Conservation (phyloP, 2,888 invertebrate species). For the Pyralis farinalis region DNA sequence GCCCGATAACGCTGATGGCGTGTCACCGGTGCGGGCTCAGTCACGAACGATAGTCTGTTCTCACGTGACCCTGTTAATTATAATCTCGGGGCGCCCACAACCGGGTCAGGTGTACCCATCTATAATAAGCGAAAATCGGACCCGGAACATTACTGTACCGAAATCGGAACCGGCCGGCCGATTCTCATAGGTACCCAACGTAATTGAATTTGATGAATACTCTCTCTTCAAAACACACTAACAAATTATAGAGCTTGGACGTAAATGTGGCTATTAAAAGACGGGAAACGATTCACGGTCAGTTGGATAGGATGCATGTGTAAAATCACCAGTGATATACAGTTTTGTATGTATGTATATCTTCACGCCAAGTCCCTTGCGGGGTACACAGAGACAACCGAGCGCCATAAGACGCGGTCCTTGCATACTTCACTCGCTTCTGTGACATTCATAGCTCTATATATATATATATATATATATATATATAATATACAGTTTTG, state of each 20-base stretch:
- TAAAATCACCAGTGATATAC: no score
- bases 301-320: slow-evolving; percentile 1
- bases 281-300: slow-evolving; percentile 6
- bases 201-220: slow-evolving; percentile 7
- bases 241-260: slow-evolving; percentile 2
- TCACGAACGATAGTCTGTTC: slow-evolving; percentile 63
- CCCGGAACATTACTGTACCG: background rate
- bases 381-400: no score
- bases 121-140: slow-evolving; percentile 3
- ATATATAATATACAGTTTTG: background rate
- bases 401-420: no score
- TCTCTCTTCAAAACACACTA: background rate
- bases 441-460: no score
- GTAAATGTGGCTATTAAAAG: background rate
- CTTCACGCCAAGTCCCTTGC: no score
- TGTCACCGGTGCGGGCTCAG: slow-evolving; percentile 58
- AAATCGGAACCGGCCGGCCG: background rate
- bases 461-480: no score
- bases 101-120: slow-evolving; percentile 34
- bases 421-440: no score
- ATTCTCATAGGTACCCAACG: background rate
- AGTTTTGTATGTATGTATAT: no score
- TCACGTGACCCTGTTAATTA: slow-evolving; percentile 69
- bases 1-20: slow-evolving; percentile 62
- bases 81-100: slow-evolving; percentile 47